A percentile compares a stretch with the other conserved stretches of the same genome.
These are phyloP conservation scores for Hippasteria phrygiana DNA, from an alignment of 53 echinoderm and acorn worm genomes.

Conservation along the genomic window DNA sequence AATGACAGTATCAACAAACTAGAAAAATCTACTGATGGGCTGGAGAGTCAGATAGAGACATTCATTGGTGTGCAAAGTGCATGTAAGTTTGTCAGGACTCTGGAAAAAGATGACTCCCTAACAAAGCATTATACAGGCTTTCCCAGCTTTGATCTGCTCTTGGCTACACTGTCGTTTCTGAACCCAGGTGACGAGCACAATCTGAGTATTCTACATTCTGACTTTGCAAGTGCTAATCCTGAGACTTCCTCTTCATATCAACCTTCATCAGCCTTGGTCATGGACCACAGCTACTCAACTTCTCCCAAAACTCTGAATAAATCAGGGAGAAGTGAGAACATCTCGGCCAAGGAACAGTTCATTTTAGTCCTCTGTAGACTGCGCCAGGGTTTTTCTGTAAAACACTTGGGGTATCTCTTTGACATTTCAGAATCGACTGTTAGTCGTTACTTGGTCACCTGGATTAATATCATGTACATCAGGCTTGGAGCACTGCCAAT, in stretches of 20 bases:
- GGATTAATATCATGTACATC: too few species aligned
- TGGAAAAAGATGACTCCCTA: constrained; percentile 27
- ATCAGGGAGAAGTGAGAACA: background rate
- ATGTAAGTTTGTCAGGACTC: constrained; percentile 10
- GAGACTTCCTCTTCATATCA: background rate
- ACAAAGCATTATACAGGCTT: constrained; percentile 40
- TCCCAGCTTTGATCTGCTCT: constrained; percentile 1
- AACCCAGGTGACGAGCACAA: too few species aligned
- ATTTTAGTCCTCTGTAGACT: constrained; percentile 38
- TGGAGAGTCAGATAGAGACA: background rate
- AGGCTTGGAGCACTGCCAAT: too few species aligned
- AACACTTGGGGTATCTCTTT: constrained; percentile 39
- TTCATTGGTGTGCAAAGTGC: background rate
- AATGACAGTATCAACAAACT: background rate
- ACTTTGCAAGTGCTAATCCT: too few species aligned
- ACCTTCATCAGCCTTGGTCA: background rate
- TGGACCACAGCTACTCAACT: constrained; percentile 20
- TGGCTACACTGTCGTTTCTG: constrained; percentile 7
- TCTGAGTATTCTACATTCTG: too few species aligned
- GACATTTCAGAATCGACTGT: constrained; percentile 37
- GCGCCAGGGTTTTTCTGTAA: constrained; percentile 28
- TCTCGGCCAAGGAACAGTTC: constrained; percentile 24
- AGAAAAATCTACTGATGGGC: background rate
- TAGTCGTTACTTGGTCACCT: background rate
- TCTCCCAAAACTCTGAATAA: constrained; percentile 2